These are phyloP conservation scores for Amniataba percoides DNA, from an alignment of 2,797 vertebrate genomes.

Conservation along the genomic window DNA sequence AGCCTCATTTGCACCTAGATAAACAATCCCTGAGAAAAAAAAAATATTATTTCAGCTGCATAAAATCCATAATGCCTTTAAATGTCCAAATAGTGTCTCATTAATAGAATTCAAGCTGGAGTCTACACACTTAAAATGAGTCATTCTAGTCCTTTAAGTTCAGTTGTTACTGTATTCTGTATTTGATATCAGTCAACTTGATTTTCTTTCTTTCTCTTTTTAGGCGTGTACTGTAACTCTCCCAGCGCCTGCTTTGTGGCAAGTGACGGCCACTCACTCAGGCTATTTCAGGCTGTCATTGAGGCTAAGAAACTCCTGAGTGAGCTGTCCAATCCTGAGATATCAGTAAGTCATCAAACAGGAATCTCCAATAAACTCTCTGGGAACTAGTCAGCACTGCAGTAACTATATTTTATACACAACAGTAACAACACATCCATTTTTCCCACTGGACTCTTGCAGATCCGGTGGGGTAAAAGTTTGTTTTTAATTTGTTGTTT, in stretches of 20 bases:
- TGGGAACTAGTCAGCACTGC: neutral
- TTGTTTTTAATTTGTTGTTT: conserved; percentile 8
- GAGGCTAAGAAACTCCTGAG: conserved; percentile 97
- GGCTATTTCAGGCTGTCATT: conserved; percentile 97
- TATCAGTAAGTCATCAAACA: conserved; percentile 91
- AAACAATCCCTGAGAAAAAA: neutral
- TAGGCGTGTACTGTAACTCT: conserved; percentile 97
- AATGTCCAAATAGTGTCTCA: neutral
- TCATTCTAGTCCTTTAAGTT: neutral
- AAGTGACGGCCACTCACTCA: conserved; percentile 95
- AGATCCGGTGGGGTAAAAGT: conserved; percentile 1
- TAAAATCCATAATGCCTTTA: neutral
- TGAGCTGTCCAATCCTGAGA: conserved; percentile 96
- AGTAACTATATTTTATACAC: neutral
- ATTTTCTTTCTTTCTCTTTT: neutral
- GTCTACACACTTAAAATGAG: neutral
- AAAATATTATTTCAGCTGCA: neutral
- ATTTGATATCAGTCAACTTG: neutral
- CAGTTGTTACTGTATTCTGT: conserved; percentile 1
- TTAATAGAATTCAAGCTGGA: neutral
- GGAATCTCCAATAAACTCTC: conserved; percentile 10
- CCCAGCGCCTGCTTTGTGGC: conserved; percentile 99
- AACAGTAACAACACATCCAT: neutral
- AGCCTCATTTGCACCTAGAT: conserved; percentile 18
- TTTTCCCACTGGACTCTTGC: neutral